These are phyloP conservation scores for Mus spicilegus DNA, from an alignment of 2,113 vertebrate species.

Conservation along the genomic window DNA sequence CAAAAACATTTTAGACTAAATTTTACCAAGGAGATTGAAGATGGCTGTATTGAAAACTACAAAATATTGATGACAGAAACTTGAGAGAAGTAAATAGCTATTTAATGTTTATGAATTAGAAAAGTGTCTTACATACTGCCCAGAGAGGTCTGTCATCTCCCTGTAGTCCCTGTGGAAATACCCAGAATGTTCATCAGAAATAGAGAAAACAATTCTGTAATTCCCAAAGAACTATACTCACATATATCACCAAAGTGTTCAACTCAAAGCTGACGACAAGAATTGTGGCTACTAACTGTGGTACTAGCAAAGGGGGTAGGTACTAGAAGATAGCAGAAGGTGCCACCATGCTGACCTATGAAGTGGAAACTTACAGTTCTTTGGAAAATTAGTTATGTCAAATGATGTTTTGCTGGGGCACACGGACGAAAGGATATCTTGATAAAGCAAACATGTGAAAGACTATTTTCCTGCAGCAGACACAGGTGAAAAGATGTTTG, in stretches of 20 bases:
- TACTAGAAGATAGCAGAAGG: not conserved
- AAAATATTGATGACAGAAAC: not conserved
- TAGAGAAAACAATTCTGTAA: not conserved
- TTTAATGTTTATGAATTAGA: not conserved
- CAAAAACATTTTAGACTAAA: not conserved
- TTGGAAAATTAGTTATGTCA: no score
- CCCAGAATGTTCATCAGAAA: not conserved
- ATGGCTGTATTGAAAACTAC: not conserved
- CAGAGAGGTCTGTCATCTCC: not conserved
- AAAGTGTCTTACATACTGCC: not conserved
- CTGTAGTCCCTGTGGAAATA: not conserved
- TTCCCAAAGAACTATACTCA: no score
- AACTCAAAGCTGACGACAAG: not conserved
- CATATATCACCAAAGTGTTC: not conserved
- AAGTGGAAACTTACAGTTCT: no score
- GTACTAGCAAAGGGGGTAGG: not conserved
- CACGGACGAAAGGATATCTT: no score
- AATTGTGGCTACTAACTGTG: not conserved
- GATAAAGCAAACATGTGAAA: no score
- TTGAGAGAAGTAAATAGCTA: not conserved
- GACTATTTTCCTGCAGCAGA: no score
- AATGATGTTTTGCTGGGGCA: no score
- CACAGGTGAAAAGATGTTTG: no score
- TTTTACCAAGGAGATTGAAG: not conserved
- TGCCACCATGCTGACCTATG: not conserved